These are phyloP conservation scores for Xiphophorus hellerii DNA, from an alignment of 2,113 vertebrate species.

Conservation along the genomic window DNA sequence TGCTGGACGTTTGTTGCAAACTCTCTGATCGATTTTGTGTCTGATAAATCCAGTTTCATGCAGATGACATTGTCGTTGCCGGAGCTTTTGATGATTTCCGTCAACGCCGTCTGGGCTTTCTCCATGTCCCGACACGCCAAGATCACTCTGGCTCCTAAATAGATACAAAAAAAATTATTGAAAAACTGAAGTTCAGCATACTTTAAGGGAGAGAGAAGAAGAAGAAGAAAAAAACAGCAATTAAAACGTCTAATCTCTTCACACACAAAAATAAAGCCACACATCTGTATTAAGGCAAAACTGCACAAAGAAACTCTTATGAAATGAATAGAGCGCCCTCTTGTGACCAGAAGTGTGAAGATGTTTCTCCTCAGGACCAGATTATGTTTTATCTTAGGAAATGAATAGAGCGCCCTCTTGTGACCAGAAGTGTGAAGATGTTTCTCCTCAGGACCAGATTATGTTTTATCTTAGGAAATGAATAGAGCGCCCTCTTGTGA, in stretches of 20 bases:
- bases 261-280: too few relatives aligned
- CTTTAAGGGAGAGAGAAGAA: background rate
- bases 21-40: constrained; percentile 78
- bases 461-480: too few relatives aligned
- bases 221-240: background rate
- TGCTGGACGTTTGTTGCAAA: constrained; percentile 76
- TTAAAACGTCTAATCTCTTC: too few relatives aligned
- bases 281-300: too few relatives aligned
- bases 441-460: too few relatives aligned
- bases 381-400: too few relatives aligned
- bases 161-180: background rate
- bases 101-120: constrained; percentile 65
- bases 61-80: constrained; percentile 67
- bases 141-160: constrained; percentile 77
- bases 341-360: background rate
- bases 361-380: background rate
- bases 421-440: too few relatives aligned
- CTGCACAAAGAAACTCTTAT: too few relatives aligned
- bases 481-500: too few relatives aligned
- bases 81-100: constrained; percentile 72
- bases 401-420: too few relatives aligned
- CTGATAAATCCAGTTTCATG: constrained; percentile 79
- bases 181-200: background rate
- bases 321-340: constrained; percentile 22
- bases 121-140: constrained; percentile 80